Conservation (phyloP, 2,113 vertebrate species). For the Salminus brasiliensis region DNA sequence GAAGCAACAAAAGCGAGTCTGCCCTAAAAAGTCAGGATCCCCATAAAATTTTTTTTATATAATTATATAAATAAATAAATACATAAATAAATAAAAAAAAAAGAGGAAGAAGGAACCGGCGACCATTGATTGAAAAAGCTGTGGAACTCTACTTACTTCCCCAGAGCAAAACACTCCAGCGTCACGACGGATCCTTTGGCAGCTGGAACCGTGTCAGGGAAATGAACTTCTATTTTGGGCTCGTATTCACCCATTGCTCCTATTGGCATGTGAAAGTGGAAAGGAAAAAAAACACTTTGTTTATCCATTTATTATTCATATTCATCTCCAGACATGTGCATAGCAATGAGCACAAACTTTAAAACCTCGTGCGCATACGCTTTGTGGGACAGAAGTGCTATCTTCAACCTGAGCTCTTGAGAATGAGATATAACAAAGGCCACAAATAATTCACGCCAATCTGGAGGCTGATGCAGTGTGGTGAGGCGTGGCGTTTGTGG, state of each 20-base stretch:
- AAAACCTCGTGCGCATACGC: conserved; percentile 50
- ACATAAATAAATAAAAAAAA: too few relatives aligned
- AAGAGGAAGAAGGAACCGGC: not conserved
- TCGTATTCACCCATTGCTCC: conserved; percentile 96
- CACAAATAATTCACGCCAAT: conserved; percentile 59
- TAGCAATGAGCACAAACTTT: conserved; percentile 51
- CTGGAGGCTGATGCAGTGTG: conserved; percentile 43
- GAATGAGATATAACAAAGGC: conserved; percentile 48
- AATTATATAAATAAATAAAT: too few relatives aligned
- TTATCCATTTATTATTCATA: conserved; percentile 70
- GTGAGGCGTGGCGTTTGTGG: conserved; percentile 23
- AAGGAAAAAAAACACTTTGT: conserved; percentile 38
- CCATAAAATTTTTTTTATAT: too few relatives aligned
- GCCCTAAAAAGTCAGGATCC: conserved; percentile 14
- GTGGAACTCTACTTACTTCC: conserved; percentile 86
- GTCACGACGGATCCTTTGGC: conserved; percentile 91
- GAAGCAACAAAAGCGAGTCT: not conserved
- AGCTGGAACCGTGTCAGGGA: conserved; percentile 88
- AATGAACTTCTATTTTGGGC: conserved; percentile 97
- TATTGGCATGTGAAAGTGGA: conserved; percentile 64
- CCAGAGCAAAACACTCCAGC: conserved; percentile 93
- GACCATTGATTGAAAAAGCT: conserved; percentile 21
- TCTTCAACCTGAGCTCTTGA: conserved; percentile 52
- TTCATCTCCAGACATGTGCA: not conserved
- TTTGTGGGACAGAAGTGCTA: conserved; percentile 27